Base-by-base conservation (phyloP, 1,140 invertebrate genomes). In the Chrysopa pallens region DNA sequence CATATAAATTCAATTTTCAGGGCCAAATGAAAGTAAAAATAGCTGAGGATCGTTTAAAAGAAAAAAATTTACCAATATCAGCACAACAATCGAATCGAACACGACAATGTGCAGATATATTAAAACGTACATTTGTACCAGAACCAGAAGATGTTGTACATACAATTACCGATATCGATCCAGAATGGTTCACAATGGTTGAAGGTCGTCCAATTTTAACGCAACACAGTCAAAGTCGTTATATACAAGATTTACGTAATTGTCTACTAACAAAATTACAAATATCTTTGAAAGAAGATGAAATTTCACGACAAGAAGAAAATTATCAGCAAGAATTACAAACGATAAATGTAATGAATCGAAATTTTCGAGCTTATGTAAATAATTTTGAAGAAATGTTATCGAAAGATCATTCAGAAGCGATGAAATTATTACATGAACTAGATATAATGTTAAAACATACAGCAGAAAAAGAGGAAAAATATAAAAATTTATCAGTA, bases 351-450 rank as follows among this genome's bases (percentile, higher is more conserved):
- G 56, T 61, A n/a, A 64, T 72, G 1, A 67, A 67, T 43, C 64
- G 67, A 48, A 59, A 68, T 39, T 72, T 71, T 48, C 60, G 65
- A 31, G 62, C 62, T 36, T 74, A 70, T 45, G 60, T 73, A 5
- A 62, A 65, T 29, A 62, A 62, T 39, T 78, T 79, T 48, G 74
- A 78, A 50, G 65, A 73, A 42, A 78, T 75, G 51, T 53, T 79
- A 6, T 66, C 66, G 2, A 59, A 69, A 38, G 72, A 78, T 51
- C 70, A 79, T 46, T 61, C 70, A 42, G 62, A 63, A 43, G 73
- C 73, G 2, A 76, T 75, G 58, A 47, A 52, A 8, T 53, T 74
- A 1, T 56, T 79, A 47, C 54, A 59, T 6, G 56, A 65, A 50
- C 68, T 70, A 0, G 68, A 74, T 44, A 45, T 52, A 29, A 63